These are phyloP conservation scores for Taphrorychus bicolor DNA, from an alignment of 2,888 invertebrate genomes.

Conservation along the genomic window DNA sequence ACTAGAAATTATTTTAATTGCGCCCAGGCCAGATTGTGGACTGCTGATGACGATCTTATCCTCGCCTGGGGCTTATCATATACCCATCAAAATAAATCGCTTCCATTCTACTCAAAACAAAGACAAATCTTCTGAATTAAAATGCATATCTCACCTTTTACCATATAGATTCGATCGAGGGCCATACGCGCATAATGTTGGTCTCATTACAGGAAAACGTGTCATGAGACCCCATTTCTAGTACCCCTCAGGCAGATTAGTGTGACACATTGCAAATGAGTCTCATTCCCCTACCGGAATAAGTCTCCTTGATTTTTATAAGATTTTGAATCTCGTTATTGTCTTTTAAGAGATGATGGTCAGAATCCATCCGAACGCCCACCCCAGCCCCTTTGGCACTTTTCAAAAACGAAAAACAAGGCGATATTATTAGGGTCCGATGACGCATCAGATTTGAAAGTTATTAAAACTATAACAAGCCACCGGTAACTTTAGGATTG, in stretches of 20 bases:
- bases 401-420: slow-evolving; percentile 19
- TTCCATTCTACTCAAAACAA: neutral
- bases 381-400: slow-evolving; percentile 28
- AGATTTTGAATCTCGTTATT: neutral
- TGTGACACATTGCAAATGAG: neutral
- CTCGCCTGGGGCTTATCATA: slow-evolving; percentile 23
- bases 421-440: slow-evolving; percentile 25
- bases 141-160: neutral
- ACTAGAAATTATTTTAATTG: slow-evolving; percentile 42
- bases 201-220: neutral
- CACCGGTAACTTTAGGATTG: slow-evolving; percentile 34
- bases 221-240: neutral
- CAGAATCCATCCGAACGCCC: slow-evolving; percentile 3
- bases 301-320: too few relatives aligned
- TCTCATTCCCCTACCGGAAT: neutral
- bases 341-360: neutral
- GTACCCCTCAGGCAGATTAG: neutral
- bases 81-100: neutral
- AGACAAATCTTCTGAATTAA: neutral
- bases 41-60: slow-evolving; percentile 22
- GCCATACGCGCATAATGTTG: neutral
- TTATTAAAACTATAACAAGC: slow-evolving; percentile 38
- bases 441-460: slow-evolving; percentile 32
- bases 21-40: slow-evolving; percentile 12
- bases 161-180: neutral